A percentile compares a stretch with the other conserved stretches of the same genome.
Conservation (phyloP, 2,888 invertebrate genomes). For the Marronus borbonicus region DNA sequence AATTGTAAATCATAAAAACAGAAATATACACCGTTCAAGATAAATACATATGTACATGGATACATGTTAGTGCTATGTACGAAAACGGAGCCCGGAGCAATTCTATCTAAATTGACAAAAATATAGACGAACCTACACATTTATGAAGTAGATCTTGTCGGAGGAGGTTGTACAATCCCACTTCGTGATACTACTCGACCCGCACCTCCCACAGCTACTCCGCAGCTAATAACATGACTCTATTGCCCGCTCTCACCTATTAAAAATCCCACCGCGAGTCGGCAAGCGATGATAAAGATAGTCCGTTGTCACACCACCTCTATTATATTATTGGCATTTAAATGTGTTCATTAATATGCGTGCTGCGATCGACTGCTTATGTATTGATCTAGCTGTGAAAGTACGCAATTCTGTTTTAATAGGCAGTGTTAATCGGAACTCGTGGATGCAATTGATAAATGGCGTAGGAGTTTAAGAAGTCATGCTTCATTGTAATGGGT, state of each 20-base stretch:
- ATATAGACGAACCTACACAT: constrained; percentile 20
- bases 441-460: not conserved
- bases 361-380: constrained; percentile 10
- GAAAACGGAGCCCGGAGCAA: not conserved
- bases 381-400: constrained; percentile 24
- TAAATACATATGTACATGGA: not conserved
- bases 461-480: not conserved
- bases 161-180: constrained; percentile 45
- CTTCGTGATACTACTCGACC: constrained; percentile 39
- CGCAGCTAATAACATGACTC: constrained; percentile 54
- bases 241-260: constrained; percentile 49
- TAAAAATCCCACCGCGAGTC: constrained; percentile 41
- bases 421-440: constrained; percentile 7
- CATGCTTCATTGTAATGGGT: too few species aligned
- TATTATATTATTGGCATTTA: constrained; percentile 45
- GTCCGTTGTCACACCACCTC: constrained; percentile 44
- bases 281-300: constrained; percentile 44
- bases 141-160: constrained; percentile 29
- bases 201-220: constrained; percentile 54
- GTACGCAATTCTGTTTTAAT: not conserved
- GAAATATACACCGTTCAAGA: too few species aligned
- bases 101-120: constrained; percentile 7
- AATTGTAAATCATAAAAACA: too few species aligned
- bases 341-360: constrained; percentile 43
- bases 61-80: not conserved